phyloP scores from a whole-genome alignment of 1,140 invertebrate genomes.

The Armadillidium nasatum region DNA sequence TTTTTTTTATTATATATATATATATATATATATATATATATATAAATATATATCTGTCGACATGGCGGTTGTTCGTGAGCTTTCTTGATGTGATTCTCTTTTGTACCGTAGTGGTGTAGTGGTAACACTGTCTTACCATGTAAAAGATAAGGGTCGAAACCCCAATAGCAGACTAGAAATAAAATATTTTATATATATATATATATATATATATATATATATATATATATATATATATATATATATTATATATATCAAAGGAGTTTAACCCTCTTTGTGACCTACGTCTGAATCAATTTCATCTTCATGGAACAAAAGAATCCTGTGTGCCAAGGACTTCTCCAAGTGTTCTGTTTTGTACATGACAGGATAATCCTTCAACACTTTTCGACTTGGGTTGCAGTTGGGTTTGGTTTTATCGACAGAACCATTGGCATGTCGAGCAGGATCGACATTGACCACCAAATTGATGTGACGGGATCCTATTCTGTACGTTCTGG shows the following conservation, averaged over 20 bases:
- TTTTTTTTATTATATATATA: background rate
- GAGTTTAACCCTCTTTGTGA: background rate
- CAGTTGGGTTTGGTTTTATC: constrained; percentile 23
- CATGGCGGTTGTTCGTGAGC: background rate
- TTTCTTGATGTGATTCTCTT: no score
- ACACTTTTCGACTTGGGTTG: background rate
- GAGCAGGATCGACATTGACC: background rate
- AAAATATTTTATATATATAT: background rate
- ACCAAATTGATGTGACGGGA: constrained; percentile 19
- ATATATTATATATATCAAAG: background rate
- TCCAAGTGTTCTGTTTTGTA: constrained; percentile 28
- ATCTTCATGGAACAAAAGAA: constrained; percentile 23
- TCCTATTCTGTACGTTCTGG: background rate
- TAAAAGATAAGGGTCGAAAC: background rate
- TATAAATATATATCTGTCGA: background rate
- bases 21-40: constrained; percentile 3
- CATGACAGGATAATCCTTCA: constrained; percentile 27
- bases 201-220: background rate
- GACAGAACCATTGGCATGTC: background rate
- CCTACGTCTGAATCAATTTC: constrained; percentile 20
- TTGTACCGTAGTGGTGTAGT: no score
- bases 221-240: background rate
- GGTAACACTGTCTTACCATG: background rate
- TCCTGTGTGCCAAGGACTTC: background rate
- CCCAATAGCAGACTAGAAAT: no score